These are phyloP conservation scores for Liolophura sinensis DNA, from an alignment of 1,140 invertebrate species.

Conservation along the genomic window DNA sequence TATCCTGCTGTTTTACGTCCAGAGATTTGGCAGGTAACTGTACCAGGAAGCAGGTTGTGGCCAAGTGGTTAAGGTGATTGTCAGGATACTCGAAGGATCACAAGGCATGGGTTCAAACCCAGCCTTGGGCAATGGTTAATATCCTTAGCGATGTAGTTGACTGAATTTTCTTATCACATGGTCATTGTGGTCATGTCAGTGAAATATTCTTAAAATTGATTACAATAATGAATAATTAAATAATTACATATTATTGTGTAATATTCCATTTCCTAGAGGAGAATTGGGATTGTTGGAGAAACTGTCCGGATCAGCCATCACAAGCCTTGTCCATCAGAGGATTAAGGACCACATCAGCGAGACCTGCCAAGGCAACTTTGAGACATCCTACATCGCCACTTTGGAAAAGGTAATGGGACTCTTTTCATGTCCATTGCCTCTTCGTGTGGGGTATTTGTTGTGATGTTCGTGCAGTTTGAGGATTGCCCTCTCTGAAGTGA, in stretches of 20 bases:
- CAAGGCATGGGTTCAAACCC: too few relatives aligned
- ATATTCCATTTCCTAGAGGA: slow-evolving; percentile 42
- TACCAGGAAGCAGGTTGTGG: too few relatives aligned
- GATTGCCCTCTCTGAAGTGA: too few relatives aligned
- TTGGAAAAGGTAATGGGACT: slow-evolving; percentile 68
- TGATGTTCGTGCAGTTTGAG: too few relatives aligned
- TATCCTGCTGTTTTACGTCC: too few relatives aligned
- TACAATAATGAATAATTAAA: not conserved
- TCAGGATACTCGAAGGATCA: too few relatives aligned
- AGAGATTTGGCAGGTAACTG: too few relatives aligned
- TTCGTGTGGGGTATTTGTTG: too few relatives aligned
- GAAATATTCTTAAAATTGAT: not conserved
- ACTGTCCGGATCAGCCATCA: slow-evolving; percentile 78
- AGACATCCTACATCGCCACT: slow-evolving; percentile 73
- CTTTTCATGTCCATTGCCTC: not conserved
- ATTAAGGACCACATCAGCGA: slow-evolving; percentile 80
- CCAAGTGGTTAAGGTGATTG: too few relatives aligned
- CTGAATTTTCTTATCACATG: not conserved
- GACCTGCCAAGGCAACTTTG: slow-evolving; percentile 81
- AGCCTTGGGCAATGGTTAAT: too few relatives aligned
- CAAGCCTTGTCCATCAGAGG: slow-evolving; percentile 76
- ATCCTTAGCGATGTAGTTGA: not conserved
- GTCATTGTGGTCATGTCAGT: not conserved
- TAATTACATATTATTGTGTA: slow-evolving; percentile 43
- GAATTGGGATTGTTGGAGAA: slow-evolving; percentile 79